A percentile compares a stretch with the other conserved stretches of the same genome.
Evolutionary conservation across 1,140 invertebrate genomes (phyloP).

Genomic region (Lineus longissimus): DNA sequence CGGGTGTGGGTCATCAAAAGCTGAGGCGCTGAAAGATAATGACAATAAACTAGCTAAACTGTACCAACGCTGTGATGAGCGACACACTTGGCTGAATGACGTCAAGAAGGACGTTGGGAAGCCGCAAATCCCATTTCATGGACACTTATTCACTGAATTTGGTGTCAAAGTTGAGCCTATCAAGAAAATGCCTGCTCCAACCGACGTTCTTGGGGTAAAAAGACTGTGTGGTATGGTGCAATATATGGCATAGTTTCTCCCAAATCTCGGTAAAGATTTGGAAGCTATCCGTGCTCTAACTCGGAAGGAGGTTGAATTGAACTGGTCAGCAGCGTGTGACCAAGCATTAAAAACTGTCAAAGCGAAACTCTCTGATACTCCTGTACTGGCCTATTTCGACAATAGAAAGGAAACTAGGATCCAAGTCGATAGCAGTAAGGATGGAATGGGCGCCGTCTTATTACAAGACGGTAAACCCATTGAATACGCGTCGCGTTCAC

Average conservation of each 20-base stretch:
- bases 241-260: slow-evolving; percentile 43
- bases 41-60: slow-evolving; percentile 10
- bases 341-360: slow-evolving; percentile 21
- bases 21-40: slow-evolving; percentile 7
- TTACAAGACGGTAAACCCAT: slow-evolving; percentile 47
- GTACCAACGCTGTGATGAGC: slow-evolving; percentile 16
- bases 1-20: slow-evolving; percentile 15
- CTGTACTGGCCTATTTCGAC: slow-evolving; percentile 31
- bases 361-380: slow-evolving; percentile 15
- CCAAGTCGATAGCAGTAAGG: slow-evolving; percentile 39
- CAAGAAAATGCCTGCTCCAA: slow-evolving; percentile 34
- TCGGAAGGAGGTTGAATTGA: slow-evolving; percentile 21
- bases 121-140: slow-evolving; percentile 41
- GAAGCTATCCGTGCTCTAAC: slow-evolving; percentile 27
- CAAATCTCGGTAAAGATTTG: slow-evolving; percentile 39
- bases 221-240: slow-evolving; percentile 37
- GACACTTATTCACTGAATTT: slow-evolving; percentile 38
- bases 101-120: slow-evolving; percentile 17
- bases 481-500: slow-evolving; percentile 37
- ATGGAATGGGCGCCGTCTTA: slow-evolving; percentile 45
- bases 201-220: slow-evolving; percentile 18
- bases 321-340: slow-evolving; percentile 21
- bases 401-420: slow-evolving; percentile 31
- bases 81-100: slow-evolving; percentile 21
- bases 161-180: slow-evolving; percentile 43